Percentiles rank a stretch among this genome's conserved stretches.
Evolutionary conservation across 2,797 vertebrate genomes (phyloP).

Genomic region (Yasuhikotakia modesta): DNA sequence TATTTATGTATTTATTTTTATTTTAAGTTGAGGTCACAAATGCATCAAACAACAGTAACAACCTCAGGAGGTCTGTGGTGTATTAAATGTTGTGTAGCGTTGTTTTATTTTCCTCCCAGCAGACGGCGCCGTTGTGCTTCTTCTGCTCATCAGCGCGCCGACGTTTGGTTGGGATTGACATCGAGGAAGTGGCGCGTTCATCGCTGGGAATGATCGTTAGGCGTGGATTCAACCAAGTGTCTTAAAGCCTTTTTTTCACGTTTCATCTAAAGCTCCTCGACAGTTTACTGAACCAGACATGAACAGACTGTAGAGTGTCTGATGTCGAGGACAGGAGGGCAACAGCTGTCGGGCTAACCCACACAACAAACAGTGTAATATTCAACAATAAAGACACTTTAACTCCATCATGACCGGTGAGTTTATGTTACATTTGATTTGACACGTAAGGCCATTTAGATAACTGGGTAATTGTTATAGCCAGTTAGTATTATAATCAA

Average conservation of each 20-base stretch:
- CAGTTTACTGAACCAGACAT: neutral
- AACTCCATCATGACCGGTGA: conserved; percentile 27
- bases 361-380: conserved; percentile 28
- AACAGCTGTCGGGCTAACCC: conserved; percentile 21
- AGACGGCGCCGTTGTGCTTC: neutral
- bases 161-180: neutral
- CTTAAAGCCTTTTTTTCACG: neutral
- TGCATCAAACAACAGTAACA: no score
- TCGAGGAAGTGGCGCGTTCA: conserved; percentile 32
- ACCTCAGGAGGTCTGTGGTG: no score
- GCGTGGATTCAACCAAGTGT: neutral
- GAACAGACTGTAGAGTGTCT: conserved; percentile 1
- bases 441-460: neutral
- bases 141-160: neutral
- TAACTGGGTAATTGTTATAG: neutral
- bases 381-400: conserved; percentile 5
- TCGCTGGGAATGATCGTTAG: neutral
- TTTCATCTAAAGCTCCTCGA: neutral
- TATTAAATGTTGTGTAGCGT: no score
- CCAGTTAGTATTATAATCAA: no score
- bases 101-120: no score
- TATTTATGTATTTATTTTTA: no score
- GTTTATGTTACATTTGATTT: neutral
- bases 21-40: no score
- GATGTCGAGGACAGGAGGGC: conserved; percentile 28